Conservation (phyloP, 2,113 vertebrate genomes). For the Tylochromis polylepis region DNA sequence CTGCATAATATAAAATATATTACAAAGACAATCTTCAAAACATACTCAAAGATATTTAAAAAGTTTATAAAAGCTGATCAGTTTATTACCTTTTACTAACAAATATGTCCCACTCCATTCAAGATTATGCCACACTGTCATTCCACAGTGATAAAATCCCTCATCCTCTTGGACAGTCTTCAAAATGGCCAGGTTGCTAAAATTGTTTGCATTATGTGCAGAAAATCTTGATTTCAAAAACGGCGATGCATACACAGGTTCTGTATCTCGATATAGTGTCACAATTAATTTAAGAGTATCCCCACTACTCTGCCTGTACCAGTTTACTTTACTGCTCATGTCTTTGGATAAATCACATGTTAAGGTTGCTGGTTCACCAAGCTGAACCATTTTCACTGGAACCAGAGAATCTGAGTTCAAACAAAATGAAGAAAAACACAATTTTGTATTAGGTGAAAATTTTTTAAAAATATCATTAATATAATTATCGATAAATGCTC, state of each 20-base stretch:
- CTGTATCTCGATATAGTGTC: neutral
- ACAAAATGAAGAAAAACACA: neutral
- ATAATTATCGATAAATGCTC: neutral
- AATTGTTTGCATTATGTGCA: fast-evolving
- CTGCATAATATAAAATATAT: neutral
- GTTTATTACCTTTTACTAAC: neutral
- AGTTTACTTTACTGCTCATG: neutral
- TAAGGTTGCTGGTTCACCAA: neutral
- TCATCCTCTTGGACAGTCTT: neutral
- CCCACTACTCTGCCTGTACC: slow-evolving; percentile 14
- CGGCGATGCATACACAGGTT: fast-evolving
- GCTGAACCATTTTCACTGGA: neutral
- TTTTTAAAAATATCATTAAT: neutral
- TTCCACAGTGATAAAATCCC: slow-evolving; percentile 1
- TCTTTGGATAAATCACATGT: neutral
- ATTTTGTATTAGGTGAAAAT: neutral
- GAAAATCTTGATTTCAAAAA: fast-evolving
- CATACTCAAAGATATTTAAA: too few relatives aligned
- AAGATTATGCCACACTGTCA: neutral
- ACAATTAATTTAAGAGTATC: neutral
- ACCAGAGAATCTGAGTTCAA: neutral
- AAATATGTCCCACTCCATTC: neutral
- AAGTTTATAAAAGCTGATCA: neutral
- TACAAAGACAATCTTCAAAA: neutral
- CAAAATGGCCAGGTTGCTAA: neutral